phyloP scores from a whole-genome alignment of 2,888 invertebrate genomes.

The Toxonevra muliebris region DNA sequence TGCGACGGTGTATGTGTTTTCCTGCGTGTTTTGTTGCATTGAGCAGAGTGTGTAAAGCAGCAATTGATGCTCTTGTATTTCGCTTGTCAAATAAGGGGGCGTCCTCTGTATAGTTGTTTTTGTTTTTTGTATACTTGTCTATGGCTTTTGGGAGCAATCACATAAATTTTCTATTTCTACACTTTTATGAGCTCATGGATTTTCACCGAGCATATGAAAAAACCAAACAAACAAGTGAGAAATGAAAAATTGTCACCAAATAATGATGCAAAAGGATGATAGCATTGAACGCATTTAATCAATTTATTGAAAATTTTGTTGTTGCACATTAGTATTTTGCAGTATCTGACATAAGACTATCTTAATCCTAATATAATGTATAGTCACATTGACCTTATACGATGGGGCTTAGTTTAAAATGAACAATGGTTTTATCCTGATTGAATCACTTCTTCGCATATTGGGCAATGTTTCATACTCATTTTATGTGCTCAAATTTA shows the following conservation, averaged over 20 bases:
- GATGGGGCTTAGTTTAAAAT: too few relatives aligned
- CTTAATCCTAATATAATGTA: too few relatives aligned
- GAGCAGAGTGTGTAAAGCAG: neutral
- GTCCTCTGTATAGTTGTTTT: neutral
- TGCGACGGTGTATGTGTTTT: neutral
- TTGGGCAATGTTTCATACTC: too few relatives aligned
- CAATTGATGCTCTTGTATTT: conserved; percentile 15
- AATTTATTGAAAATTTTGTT: too few relatives aligned
- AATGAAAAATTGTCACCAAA: conserved; percentile 3
- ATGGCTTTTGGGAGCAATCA: neutral
- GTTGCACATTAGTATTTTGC: too few relatives aligned
- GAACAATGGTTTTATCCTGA: too few relatives aligned
- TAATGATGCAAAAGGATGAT: conserved; percentile 1
- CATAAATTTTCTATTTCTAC: conserved; percentile 24
- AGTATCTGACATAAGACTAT: too few relatives aligned
- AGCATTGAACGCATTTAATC: too few relatives aligned
- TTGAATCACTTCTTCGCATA: too few relatives aligned
- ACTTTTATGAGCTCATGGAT: conserved; percentile 27
- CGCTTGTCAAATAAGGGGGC: neutral
- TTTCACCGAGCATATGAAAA: conserved; percentile 17
- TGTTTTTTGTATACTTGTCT: neutral
- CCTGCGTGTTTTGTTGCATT: too few relatives aligned
- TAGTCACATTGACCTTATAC: too few relatives aligned
- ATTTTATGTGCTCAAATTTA: too few relatives aligned
- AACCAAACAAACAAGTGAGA: conserved; percentile 7